Conservation (phyloP, 2,797 vertebrate species). For the Moxostoma hubbsi region DNA sequence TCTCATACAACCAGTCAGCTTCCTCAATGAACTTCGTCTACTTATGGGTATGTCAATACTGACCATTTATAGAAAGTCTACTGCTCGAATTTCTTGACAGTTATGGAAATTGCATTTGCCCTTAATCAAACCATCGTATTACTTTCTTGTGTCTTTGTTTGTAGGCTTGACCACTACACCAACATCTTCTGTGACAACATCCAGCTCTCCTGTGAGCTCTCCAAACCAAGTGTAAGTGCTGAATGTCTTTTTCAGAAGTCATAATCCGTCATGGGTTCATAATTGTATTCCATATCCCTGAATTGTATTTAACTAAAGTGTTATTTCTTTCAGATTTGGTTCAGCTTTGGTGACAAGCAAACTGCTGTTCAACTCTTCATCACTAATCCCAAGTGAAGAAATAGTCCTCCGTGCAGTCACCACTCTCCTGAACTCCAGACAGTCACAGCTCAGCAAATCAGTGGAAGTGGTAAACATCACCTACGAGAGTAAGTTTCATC, state of each 20-base stretch:
- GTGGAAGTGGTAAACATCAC: slow-evolving; percentile 7
- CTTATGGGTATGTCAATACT: too few relatives aligned
- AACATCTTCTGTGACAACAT: neutral
- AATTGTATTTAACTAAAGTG: too few relatives aligned
- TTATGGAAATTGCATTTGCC: too few relatives aligned
- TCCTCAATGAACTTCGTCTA: too few relatives aligned
- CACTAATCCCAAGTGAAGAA: slow-evolving; percentile 20
- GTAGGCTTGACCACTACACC: neutral
- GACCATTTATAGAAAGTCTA: too few relatives aligned
- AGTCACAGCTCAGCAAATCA: slow-evolving; percentile 9
- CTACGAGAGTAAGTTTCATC: slow-evolving; percentile 16
- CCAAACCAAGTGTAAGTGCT: neutral
- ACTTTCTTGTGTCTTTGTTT: neutral
- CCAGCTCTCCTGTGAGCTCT: neutral
- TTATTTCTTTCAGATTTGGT: neutral
- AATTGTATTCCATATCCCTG: too few relatives aligned
- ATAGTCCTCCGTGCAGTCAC: neutral
- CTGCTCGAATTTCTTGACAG: too few relatives aligned
- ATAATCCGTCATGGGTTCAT: too few relatives aligned
- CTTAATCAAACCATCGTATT: too few relatives aligned
- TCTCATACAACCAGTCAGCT: too few relatives aligned
- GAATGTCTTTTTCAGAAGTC: neutral
- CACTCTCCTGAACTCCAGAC: neutral
- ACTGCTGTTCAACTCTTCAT: slow-evolving; percentile 38
- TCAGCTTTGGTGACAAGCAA: slow-evolving; percentile 15